Evolutionary conservation across 2,113 vertebrate species (phyloP).

Genomic region (Myxocyprinus asiaticus): DNA sequence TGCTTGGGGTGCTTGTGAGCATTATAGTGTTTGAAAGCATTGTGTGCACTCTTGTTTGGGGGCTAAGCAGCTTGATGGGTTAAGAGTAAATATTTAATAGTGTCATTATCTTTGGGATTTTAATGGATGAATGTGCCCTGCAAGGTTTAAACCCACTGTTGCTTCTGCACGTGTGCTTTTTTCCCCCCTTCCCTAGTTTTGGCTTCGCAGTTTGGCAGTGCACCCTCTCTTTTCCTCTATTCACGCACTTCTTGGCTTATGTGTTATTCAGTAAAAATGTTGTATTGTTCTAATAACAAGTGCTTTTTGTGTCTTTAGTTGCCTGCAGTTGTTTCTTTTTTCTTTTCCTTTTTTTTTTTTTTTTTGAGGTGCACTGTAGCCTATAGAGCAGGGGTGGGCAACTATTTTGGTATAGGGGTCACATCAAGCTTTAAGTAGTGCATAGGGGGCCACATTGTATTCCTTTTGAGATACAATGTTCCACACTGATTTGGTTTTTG

Average conservation of each 20-base stretch:
- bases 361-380: background rate
- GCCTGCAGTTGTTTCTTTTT: constrained; percentile 1
- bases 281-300: background rate
- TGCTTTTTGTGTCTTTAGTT: background rate
- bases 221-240: background rate
- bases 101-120: background rate
- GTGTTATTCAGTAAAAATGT: background rate
- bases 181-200: background rate
- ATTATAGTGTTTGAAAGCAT: background rate
- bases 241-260: background rate
- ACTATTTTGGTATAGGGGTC: too few relatives aligned
- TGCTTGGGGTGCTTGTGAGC: constrained; percentile 61
- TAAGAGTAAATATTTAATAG: background rate
- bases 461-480: too few relatives aligned
- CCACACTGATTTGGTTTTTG: too few relatives aligned
- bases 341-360: background rate
- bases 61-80: background rate
- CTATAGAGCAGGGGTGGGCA: too few relatives aligned
- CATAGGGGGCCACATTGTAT: too few relatives aligned
- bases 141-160: too few relatives aligned
- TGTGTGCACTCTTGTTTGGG: background rate
- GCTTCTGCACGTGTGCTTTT: constrained; percentile 17
- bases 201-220: background rate
- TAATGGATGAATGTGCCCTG: too few relatives aligned
- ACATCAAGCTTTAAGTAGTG: too few relatives aligned